Evolutionary conservation across 2,113 vertebrate genomes (phyloP).

Genomic region (Triplophysa tibetana): DNA sequence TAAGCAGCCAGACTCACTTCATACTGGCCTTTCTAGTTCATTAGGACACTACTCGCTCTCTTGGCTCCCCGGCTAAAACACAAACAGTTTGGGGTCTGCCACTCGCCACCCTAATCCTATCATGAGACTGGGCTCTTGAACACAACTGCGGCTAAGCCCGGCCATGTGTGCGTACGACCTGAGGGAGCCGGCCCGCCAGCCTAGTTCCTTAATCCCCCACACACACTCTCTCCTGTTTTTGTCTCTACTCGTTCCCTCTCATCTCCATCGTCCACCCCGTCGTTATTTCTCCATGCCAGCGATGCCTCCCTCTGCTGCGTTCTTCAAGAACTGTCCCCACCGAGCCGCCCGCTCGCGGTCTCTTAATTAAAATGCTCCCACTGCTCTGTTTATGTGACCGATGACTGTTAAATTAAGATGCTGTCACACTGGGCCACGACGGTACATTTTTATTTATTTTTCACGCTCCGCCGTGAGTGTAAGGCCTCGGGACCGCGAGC

Average conservation of each 20-base stretch:
- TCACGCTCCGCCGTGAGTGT: slow-evolving; percentile 12
- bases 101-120: slow-evolving; percentile 41
- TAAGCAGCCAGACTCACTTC: slow-evolving; percentile 34
- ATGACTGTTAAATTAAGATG: slow-evolving; percentile 65
- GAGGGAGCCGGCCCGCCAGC: slow-evolving; percentile 54
- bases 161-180: slow-evolving; percentile 58
- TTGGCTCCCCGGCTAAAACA: slow-evolving; percentile 44
- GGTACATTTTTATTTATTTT: slow-evolving; percentile 26
- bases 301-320: slow-evolving; percentile 44
- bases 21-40: slow-evolving; percentile 49
- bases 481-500: slow-evolving; percentile 39
- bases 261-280: slow-evolving; percentile 42
- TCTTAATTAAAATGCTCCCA: slow-evolving; percentile 69
- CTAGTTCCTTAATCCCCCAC: slow-evolving; percentile 57
- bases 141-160: slow-evolving; percentile 41
- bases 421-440: slow-evolving; percentile 48
- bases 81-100: slow-evolving; percentile 52
- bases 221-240: slow-evolving; percentile 37
- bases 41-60: slow-evolving; percentile 46
- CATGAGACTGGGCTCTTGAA: slow-evolving; percentile 45
- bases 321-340: slow-evolving; percentile 51
- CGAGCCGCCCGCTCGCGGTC: slow-evolving; percentile 52
- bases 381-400: slow-evolving; percentile 53
- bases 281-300: slow-evolving; percentile 49
- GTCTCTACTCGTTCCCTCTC: slow-evolving; percentile 38